Base-by-base conservation (phyloP, 2,888 invertebrate genomes). In the Pseudococcus viburni region DNA sequence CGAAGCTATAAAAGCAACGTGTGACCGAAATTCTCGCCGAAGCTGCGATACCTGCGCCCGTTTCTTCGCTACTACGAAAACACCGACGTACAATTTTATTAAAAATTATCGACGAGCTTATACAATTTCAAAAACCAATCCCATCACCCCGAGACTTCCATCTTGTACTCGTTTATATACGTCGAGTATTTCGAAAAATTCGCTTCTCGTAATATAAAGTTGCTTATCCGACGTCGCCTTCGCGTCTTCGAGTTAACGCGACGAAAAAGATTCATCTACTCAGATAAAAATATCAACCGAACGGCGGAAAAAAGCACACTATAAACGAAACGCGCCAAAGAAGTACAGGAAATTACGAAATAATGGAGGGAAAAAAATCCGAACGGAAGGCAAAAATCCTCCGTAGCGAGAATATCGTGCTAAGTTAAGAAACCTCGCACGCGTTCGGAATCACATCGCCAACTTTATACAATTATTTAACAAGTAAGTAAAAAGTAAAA, bases 1-100 rank as follows among this genome's bases (percentile, higher is more conserved):
- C 68, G 68, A 73, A 73, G 68, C 68, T 73, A 73, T 73, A 73
- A 73, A 73, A 73, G 68, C 68, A 73, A 73, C 68, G 68, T 73
- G 68, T 73, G 68, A 73, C 68, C 68, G 68, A 33, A 73, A 73
- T 73, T 12, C 11, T 33, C 15, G 68, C 6, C 33, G 68, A 33
- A 33, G 19, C 19, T 19, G 26, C 5, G n/a, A 2, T 73, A 73
- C 68, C 68, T 73, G 68, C 11, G 68, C 26, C 33, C 33, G 68
- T 73, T 26, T 73, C 19, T 22, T 73, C 19, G 59, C 26, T 33
- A 3, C 26, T 33, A 33, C 19, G 7, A 73, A 73, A 33, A 73
- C 68, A 73, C n/a, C 68, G 68, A 59, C 33, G 26, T 73, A 33
- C 33, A 73, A 73, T 73, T 73, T 73, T 73, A 73, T 73, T 73